Evolutionary conservation across 2,888 invertebrate genomes (phyloP).

Genomic region (Mesorhabditis belari): DNA sequence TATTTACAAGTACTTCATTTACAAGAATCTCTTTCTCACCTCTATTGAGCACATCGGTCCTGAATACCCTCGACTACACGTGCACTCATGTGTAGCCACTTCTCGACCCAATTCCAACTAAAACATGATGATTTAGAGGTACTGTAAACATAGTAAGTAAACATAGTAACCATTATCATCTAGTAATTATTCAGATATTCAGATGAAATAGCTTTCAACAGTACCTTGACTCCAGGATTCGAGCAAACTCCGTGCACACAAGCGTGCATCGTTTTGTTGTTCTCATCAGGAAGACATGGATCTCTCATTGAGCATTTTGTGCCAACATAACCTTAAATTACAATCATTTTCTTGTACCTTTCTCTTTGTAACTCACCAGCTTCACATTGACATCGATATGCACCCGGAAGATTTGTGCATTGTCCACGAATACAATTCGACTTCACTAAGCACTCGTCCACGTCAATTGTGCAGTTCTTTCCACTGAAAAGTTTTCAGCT

Average conservation of each 20-base stretch:
- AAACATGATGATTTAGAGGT: neutral
- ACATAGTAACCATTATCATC: no score
- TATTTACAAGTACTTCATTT: neutral
- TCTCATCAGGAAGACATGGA: slow-evolving; percentile 35
- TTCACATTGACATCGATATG: slow-evolving; percentile 37
- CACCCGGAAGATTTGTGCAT: slow-evolving; percentile 43
- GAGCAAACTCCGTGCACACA: slow-evolving; percentile 36
- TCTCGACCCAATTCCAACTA: slow-evolving; percentile 29
- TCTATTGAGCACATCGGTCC: slow-evolving; percentile 37
- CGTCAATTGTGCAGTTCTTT: slow-evolving; percentile 39
- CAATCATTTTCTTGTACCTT: neutral
- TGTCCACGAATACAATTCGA: slow-evolving; percentile 40
- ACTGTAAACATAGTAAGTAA: neutral
- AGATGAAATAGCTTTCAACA: slow-evolving; percentile 2
- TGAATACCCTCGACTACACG: slow-evolving; percentile 40
- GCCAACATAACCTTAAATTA: slow-evolving; percentile 25
- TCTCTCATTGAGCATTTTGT: slow-evolving; percentile 32
- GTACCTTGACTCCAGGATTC: slow-evolving; percentile 23
- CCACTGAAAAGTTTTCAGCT: slow-evolving; percentile 18
- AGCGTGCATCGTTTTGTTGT: slow-evolving; percentile 35
- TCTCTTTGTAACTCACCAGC: slow-evolving; percentile 15
- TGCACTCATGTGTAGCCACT: slow-evolving; percentile 41
- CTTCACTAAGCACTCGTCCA: slow-evolving; percentile 41
- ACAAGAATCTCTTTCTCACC: slow-evolving; percentile 8
- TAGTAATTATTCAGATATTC: no score